phyloP scores from a whole-genome alignment of 2,888 invertebrate genomes.

The Athalia cordata region DNA sequence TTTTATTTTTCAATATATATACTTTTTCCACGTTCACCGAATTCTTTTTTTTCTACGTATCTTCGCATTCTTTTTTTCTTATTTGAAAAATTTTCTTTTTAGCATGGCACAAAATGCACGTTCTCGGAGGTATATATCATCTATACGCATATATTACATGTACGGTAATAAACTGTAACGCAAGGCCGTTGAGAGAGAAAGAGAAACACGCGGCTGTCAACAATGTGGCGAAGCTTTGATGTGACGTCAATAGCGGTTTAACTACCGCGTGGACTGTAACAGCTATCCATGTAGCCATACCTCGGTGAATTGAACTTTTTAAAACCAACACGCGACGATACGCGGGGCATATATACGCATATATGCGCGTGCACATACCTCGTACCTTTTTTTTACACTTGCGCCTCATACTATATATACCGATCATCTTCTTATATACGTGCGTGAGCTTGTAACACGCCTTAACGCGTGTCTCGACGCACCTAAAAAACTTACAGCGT shows the following conservation, averaged over 20 bases:
- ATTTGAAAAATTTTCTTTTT: neutral
- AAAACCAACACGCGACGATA: constrained; percentile 18
- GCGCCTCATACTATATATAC: neutral
- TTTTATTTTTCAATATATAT: neutral
- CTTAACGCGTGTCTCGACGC: constrained; percentile 38
- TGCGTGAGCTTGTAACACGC: constrained; percentile 40
- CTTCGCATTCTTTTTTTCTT: neutral
- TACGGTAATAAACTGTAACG: too few relatives aligned
- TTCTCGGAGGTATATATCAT: too few relatives aligned
- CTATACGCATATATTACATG: too few relatives aligned
- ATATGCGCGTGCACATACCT: too few relatives aligned
- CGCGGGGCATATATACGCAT: neutral
- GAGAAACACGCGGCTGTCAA: constrained; percentile 55
- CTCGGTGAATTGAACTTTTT: constrained; percentile 13
- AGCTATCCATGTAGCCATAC: constrained; percentile 43
- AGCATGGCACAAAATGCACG: neutral
- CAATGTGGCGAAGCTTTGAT: constrained; percentile 71
- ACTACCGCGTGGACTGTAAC: constrained; percentile 50
- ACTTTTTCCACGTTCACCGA: neutral
- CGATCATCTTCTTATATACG: neutral
- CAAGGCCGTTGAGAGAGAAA: too few relatives aligned
- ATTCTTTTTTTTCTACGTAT: neutral
- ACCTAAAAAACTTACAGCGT: neutral
- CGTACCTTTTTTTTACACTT: neutral
- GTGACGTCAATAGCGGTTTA: constrained; percentile 66